Evolutionary conservation across 2,888 invertebrate genomes (phyloP), one percentile per base, ranked within the genome.

Genomic region (Sarcophaga carnaria): DNA sequence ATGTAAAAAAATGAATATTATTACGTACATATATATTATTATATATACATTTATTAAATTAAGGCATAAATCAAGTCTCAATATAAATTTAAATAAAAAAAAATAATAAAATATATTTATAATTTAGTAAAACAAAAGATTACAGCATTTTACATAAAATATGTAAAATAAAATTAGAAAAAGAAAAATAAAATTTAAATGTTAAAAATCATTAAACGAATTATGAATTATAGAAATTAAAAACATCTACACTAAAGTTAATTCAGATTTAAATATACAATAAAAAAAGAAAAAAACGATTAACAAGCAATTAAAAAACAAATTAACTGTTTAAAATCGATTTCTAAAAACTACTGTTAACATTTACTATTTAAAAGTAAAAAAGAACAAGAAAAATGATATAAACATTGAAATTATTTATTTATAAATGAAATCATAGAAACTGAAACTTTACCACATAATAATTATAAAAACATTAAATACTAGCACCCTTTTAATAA

Each of bases 341-440:
- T 76, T 84, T 84, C 83, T 84, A 83, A 77, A 87, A 83, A 45
- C 54, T 75, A 87, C 78, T 83, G 86, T 87, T 87, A 87, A 87
- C 86, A 87, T 87, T 83, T 87, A 87, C 75, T 80, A 77, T 78
- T 74, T 70, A 78, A 85, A 37, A 37, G 8, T 37, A 37, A 69
- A 64, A 47, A 20, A 75, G 47, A 80, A 17, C 17, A 4, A 75
- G 67, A 62, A 49, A 64, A 37, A 14, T 54, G 4, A 49, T n/a
- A 78, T 75, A 63, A 14, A 22, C 71, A 71, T 76, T 8, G 62
- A 79, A 75, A 0, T 22, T 60, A 22, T 60, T 60, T 62, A 69
- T 47, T 37, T 60, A 49, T 47, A 74, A 72, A 54, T 25, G 17
- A 22, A 59, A 60, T 60, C 12, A 80, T 37, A 59, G 17, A 60